A percentile compares a stretch with the other conserved stretches of the same genome.
phyloP scores from a whole-genome alignment of 2,113 vertebrate genomes.

The Formicarius rufipectus region DNA sequence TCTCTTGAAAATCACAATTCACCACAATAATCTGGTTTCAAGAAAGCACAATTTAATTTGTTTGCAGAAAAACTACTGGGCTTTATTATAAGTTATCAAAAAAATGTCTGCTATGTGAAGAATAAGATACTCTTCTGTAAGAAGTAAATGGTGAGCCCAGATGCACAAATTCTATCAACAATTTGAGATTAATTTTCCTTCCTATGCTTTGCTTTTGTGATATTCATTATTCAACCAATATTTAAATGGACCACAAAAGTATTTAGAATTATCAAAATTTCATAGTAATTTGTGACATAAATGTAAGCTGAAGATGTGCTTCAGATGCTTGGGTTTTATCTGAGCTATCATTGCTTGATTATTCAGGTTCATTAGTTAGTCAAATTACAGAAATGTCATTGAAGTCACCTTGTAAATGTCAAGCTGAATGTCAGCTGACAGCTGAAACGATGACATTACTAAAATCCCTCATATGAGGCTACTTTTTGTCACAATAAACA shows the following conservation, averaged over 20 bases:
- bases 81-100: not conserved
- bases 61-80: not conserved
- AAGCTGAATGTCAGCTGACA: conserved; percentile 30
- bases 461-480: not conserved
- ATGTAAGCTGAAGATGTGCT: not conserved
- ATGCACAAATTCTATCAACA: not conserved
- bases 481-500: conserved; percentile 4
- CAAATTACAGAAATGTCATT: conserved; percentile 18
- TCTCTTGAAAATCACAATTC: not conserved
- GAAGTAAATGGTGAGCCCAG: not conserved
- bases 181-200: not conserved
- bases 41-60: not conserved
- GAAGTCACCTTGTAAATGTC: conserved; percentile 38
- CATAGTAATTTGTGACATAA: not conserved
- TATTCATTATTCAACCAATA: not conserved
- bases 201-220: not conserved
- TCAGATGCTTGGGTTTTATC: not conserved
- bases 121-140: not conserved
- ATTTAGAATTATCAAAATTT: not conserved
- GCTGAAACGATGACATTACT: not conserved
- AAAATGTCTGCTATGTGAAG: not conserved
- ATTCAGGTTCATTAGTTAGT: conserved; percentile 30
- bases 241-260: not conserved
- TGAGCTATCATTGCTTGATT: not conserved
- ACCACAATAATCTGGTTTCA: not conserved